These are phyloP conservation scores for Orchesellides sinensis DNA, from an alignment of 2,888 invertebrate genomes.

Conservation along the genomic window DNA sequence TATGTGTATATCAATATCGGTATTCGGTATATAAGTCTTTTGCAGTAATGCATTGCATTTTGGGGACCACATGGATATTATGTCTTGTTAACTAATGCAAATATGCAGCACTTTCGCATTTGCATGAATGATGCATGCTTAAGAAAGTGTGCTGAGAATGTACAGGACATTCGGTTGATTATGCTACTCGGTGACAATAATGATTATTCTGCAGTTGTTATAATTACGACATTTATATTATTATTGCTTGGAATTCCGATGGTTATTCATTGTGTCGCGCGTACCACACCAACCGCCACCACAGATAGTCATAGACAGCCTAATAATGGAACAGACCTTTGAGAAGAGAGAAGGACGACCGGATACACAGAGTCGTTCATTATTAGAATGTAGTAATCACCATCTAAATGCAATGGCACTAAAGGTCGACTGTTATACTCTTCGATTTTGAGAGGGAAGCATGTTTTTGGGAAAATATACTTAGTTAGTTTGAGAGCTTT, in stretches of 20 bases:
- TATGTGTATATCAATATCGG: too few species aligned
- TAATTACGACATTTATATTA: conserved; percentile 54
- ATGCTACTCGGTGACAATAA: conserved; percentile 50
- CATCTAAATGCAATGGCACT: conserved; percentile 51
- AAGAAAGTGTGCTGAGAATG: background rate
- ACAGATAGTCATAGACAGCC: too few species aligned
- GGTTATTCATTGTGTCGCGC: background rate
- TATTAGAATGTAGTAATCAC: too few species aligned
- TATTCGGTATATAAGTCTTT: too few species aligned
- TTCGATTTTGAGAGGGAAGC: background rate
- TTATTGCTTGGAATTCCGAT: conserved; percentile 5
- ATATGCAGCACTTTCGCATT: conserved; percentile 27
- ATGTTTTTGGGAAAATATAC: background rate
- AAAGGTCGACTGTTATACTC: conserved; percentile 49
- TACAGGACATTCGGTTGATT: background rate
- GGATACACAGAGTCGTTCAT: too few species aligned
- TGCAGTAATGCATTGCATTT: too few species aligned
- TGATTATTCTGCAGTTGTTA: conserved; percentile 53
- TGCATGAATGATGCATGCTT: background rate
- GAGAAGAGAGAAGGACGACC: too few species aligned
- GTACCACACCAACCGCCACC: conserved; percentile 11
- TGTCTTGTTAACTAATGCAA: conserved; percentile 36
- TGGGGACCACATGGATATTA: too few species aligned
- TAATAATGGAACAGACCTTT: background rate
- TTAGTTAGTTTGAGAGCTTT: too few species aligned